Evolutionary conservation across 30 jellyfish, hydroid and myxozoan genomes (phyloP), one percentile per base, ranked within the genome.

Genomic region (Aurelia sp.): DNA sequence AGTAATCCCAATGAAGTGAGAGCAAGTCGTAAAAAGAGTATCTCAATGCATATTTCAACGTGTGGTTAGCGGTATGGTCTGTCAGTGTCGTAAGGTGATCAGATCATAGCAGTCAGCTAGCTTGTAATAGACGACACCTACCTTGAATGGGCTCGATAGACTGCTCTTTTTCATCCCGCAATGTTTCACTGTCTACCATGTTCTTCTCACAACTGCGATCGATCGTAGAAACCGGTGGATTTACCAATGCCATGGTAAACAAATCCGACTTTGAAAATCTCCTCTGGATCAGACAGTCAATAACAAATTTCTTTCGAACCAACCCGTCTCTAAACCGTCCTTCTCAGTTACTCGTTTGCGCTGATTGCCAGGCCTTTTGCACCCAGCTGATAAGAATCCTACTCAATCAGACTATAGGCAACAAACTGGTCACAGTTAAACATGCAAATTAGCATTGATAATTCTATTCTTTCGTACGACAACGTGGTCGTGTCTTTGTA

Each of bases 1-100:
- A 8, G 72, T 71, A 84, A 84, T 84, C 93, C 93, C 84, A 73
- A 84, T 66, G 93, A 84, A 73, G 91, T 82, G 91, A 35, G 85
- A 70, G 37, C 22, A 62, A 61, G 62, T 66, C 76, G 84, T 62
- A 40, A 68, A 82, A 70, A 70, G 91, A 82, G 85, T 61, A 69
- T 73, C 84, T 66, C 58, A 59, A 69, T 70, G 82, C 64, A 80
- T 53, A 66, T 65, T 82, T 80, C 83, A 80, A 66, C 83, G 83
- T 67, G 90, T 69, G 90, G 90, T 80, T 80, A 78, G 89, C 89
- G 89, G 89, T 63, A 62, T 74, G 78, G 89, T 78, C 80, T 62
- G 79, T 47, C 67, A 61, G 27, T 62, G 89, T 76, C 86, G 89
- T 78, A 64, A 78, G 85, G 78, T 68, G 84, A 57, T 30, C 85